Base-by-base conservation (phyloP, 2,797 vertebrate genomes). In the Anguilla anguilla region DNA sequence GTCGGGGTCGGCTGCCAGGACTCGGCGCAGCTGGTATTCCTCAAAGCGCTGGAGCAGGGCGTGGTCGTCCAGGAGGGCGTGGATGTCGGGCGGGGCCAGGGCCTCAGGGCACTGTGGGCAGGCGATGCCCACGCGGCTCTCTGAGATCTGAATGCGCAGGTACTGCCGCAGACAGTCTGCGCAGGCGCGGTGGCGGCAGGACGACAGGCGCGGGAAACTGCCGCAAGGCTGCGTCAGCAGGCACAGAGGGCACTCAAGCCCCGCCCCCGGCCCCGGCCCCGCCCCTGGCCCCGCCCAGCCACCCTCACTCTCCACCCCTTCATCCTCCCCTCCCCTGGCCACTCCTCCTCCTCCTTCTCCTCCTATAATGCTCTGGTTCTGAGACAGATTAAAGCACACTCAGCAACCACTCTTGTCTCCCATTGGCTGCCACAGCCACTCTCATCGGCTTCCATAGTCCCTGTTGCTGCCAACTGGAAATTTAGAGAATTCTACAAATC, bases 161-260 rank as follows among this genome's bases (percentile, higher is more conserved):
- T 97, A 97, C 91, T 94, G 97, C 82, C 96, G 93, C 89, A 98
- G 94, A 90, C 97, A 98, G 91, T 95, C 93, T 0, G 89, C 89
- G 94, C 97, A 98, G 0, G 97, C 95, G 11, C 95, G 95, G 93
- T 97, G 97, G 0, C 95, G 88, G 49, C 97, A 98, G 90, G 93
- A 96, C 85, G 92, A 93, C 87, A 97, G 95, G 1, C 90, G 93
- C 0, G 96, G 97, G 90, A 97, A 97, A 92, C 95, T 96, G 91
- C 94, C 94, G 0, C 95, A 95, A 0, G 97, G 97, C 92, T 97
- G 97, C 85, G 96, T 96, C 90, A 97, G 96, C 92, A 97, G 96
- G 94, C 97, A 97, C 89, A 97, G 94, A 0, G 97, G 97, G 83
- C 97, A 97, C 93, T 98, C 97, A 91, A 91, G 67, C 31, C 96